A percentile compares a stretch with the other conserved stretches of the same genome.
Conservation (phyloP, 2,888 invertebrate genomes). For the Apodemia zela region DNA sequence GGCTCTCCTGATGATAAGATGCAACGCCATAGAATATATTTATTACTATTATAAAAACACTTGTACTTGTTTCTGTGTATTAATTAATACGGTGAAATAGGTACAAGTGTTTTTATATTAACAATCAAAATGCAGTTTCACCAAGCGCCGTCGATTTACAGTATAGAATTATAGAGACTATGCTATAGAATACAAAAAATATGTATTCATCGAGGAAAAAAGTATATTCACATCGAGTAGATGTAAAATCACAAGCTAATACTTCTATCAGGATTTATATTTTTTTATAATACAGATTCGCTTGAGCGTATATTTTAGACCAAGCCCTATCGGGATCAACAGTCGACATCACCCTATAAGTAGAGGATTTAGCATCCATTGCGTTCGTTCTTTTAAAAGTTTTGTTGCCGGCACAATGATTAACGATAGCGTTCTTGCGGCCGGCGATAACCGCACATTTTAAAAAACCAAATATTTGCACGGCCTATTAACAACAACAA, state of each 20-base stretch:
- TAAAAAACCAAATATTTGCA: slow-evolving; percentile 13
- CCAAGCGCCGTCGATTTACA: no score
- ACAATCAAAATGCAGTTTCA: no score
- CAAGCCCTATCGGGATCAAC: slow-evolving; percentile 42
- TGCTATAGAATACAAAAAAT: neutral
- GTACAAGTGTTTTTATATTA: no score
- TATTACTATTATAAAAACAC: no score
- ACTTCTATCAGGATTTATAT: neutral
- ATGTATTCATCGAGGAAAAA: no score
- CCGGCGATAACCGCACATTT: neutral
- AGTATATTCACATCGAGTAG: neutral
- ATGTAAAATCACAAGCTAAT: neutral
- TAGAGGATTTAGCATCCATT: slow-evolving; percentile 63
- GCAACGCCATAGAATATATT: no score
- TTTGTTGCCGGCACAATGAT: slow-evolving; percentile 46
- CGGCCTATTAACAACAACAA: slow-evolving; percentile 7
- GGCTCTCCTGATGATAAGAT: no score
- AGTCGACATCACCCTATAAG: slow-evolving; percentile 47
- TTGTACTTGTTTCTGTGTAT: no score
- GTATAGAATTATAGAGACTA: neutral
- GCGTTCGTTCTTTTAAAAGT: slow-evolving; percentile 36
- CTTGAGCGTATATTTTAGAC: slow-evolving; percentile 30
- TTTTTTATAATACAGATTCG: slow-evolving; percentile 18
- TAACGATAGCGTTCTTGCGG: slow-evolving; percentile 39
- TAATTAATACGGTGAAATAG: no score